Percentiles rank a stretch among this genome's conserved stretches.
phyloP scores from a whole-genome alignment of 2,888 invertebrate genomes.

The Osmoderma eremita region DNA sequence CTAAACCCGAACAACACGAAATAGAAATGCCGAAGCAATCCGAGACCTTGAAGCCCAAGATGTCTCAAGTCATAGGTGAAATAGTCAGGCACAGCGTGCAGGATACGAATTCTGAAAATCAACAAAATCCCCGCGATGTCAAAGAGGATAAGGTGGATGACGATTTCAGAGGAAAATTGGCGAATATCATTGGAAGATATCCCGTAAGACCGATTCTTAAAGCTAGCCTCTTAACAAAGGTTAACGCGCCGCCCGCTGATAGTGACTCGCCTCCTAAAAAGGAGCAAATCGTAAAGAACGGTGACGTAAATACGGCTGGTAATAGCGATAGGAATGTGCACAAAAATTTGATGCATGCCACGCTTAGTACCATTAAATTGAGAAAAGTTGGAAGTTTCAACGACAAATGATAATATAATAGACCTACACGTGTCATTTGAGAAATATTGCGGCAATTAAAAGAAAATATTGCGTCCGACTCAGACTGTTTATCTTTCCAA shows the following conservation, averaged over 20 bases:
- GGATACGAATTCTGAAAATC: background rate
- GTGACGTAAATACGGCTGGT: background rate
- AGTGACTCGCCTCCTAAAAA: background rate
- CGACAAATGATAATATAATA: slow-evolving; percentile 2
- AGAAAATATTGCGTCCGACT: too few species aligned
- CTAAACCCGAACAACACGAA: slow-evolving; percentile 44
- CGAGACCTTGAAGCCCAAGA: slow-evolving; percentile 27
- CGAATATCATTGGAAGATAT: slow-evolving; percentile 40
- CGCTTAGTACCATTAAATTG: slow-evolving; percentile 54
- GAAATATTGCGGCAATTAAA: too few species aligned
- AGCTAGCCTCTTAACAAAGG: background rate
- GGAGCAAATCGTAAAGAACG: background rate
- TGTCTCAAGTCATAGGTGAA: slow-evolving; percentile 38
- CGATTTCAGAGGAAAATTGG: slow-evolving; percentile 44
- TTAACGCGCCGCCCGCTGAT: too few species aligned
- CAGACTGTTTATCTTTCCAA: too few species aligned
- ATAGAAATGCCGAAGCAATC: slow-evolving; percentile 20
- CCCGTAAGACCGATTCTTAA: slow-evolving; percentile 33
- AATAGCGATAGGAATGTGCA: slow-evolving; percentile 35
- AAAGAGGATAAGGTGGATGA: slow-evolving; percentile 30
- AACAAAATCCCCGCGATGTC: background rate
- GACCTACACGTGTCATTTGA: too few species aligned
- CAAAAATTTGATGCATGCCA: slow-evolving; percentile 51
- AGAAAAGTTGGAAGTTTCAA: slow-evolving; percentile 48
- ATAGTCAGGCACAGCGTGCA: slow-evolving; percentile 14